phyloP scores from a whole-genome alignment of 2,113 vertebrate genomes.

The Lota lota region DNA sequence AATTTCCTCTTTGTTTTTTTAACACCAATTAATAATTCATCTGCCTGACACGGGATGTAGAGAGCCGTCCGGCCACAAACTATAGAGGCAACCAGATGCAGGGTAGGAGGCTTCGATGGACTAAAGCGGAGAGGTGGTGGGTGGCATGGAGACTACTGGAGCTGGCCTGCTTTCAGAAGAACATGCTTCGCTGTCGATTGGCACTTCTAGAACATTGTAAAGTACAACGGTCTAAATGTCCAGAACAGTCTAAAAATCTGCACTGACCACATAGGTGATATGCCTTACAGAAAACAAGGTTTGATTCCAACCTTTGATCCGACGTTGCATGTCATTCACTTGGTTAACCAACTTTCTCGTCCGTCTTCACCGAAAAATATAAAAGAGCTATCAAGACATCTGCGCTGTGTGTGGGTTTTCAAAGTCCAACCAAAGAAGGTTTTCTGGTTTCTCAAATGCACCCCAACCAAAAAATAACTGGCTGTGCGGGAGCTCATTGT shows the following conservation, averaged over 20 bases:
- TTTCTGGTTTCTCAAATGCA: too few relatives aligned
- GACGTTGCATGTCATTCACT: too few relatives aligned
- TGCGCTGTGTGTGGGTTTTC: too few relatives aligned
- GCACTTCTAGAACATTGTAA: not conserved
- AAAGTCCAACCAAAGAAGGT: too few relatives aligned
- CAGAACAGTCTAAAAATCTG: too few relatives aligned
- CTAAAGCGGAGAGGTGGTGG: constrained; percentile 10
- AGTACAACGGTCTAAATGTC: not conserved
- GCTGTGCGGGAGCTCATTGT: constrained; percentile 40
- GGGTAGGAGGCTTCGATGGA: constrained; percentile 1
- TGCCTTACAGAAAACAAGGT: too few relatives aligned
- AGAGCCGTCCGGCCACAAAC: constrained; percentile 6
- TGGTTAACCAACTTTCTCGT: too few relatives aligned
- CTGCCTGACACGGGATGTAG: constrained; percentile 10
- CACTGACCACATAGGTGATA: too few relatives aligned
- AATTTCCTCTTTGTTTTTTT: constrained; percentile 48
- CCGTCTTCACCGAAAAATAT: too few relatives aligned
- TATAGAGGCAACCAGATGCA: constrained; percentile 29
- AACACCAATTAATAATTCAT: constrained; percentile 64
- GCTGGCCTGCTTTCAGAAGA: not conserved
- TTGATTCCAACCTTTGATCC: too few relatives aligned
- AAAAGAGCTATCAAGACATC: too few relatives aligned
- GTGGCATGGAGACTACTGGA: too few relatives aligned
- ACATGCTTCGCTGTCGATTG: not conserved
- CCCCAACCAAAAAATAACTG: constrained; percentile 15